A percentile compares a stretch with the other conserved stretches of the same genome.
Conservation (phyloP, 2,113 vertebrate species). For the Centropus bengalensis region DNA sequence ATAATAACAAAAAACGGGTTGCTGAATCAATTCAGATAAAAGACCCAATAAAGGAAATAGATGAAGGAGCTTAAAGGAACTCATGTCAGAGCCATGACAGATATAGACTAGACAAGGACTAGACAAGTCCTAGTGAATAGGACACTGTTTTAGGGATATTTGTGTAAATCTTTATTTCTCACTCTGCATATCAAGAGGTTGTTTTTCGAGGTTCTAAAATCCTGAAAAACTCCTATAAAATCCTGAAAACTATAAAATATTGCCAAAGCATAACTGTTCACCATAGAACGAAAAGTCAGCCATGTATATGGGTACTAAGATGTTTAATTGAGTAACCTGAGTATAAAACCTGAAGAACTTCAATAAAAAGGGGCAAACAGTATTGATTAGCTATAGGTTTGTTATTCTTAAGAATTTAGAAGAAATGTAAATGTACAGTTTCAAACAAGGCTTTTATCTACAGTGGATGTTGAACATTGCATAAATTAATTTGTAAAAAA, state of each 20-base stretch:
- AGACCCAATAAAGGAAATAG: background rate
- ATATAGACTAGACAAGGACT: background rate
- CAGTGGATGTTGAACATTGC: background rate
- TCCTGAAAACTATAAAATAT: background rate
- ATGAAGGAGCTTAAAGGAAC: background rate
- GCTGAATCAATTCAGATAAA: background rate
- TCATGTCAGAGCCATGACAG: accelerated
- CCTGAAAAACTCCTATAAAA: no score
- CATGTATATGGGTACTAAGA: accelerated
- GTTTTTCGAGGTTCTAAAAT: background rate
- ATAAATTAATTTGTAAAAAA: background rate
- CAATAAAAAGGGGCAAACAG: background rate
- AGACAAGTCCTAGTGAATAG: no score
- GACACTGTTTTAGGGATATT: background rate
- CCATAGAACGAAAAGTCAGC: background rate
- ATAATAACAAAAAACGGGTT: background rate
- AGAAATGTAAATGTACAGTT: background rate
- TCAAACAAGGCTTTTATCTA: background rate
- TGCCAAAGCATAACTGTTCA: background rate
- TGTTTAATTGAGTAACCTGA: background rate
- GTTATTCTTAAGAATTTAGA: background rate
- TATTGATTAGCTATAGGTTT: background rate
- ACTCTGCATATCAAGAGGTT: background rate
- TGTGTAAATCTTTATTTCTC: background rate
- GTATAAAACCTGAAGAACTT: background rate